Evolutionary conservation across 2,888 invertebrate genomes (phyloP), one percentile per base, ranked within the genome.

Genomic region (Amphipoea lucens): DNA sequence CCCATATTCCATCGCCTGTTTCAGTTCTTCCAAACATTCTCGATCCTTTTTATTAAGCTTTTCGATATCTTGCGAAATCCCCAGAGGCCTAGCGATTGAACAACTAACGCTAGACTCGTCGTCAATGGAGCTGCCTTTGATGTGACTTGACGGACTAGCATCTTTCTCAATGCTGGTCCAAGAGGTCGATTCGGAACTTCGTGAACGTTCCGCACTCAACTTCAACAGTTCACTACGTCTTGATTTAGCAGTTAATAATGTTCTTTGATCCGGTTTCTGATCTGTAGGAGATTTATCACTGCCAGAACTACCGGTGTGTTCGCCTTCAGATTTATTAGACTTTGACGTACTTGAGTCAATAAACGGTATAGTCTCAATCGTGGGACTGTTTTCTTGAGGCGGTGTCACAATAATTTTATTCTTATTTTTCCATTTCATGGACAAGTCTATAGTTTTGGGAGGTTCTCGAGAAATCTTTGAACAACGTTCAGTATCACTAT

Each of bases 121-220:
- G 68, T 98, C 98, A 40, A 97, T 95, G 1, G 97, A 97, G 90
- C 97, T 97, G 68, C 98, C 98, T 93, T 98, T 98, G 81, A 97
- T 97, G 80, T 97, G 96, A 88, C 97, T 96, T 2, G 97, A 97
- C 17, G 98, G 98, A 90, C 98, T 98, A 0, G 96, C 95, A 91
- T 98, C 98, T 93, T 98, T 98, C 92, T 98, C 98, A n/a, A 98
- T 98, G 90, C 98, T 98, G 0, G 98, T 98, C 98, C 98, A 98
- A 0, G 98, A 98, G 57, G 97, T 98, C 0, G 98, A 98, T 90
- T 98, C 98, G 4, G 98, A 98, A 90, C 98, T 98, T 87, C 98
- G 97, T 1, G 98, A 98, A 81, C 98, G 98, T 92, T 98, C 98
- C 1, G 98, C 97, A 87, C 98, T 98, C 45, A 98, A 94, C 91